Conservation (phyloP, 2,113 vertebrate species). For the Trichechus manatus region DNA sequence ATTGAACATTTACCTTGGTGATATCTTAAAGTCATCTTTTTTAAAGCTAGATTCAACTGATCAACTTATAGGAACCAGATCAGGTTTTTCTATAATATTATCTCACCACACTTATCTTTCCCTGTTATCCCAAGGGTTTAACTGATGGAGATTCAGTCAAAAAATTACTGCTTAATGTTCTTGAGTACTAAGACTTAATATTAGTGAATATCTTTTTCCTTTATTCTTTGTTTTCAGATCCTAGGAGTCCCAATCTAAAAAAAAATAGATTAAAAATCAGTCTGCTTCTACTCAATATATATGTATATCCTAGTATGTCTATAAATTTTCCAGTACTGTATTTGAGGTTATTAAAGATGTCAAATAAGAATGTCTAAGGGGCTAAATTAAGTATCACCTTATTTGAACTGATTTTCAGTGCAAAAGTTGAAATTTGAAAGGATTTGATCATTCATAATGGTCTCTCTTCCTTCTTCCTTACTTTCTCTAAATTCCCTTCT, state of each 20-base stretch:
- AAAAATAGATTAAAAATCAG: not conserved
- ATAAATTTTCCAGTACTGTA: not conserved
- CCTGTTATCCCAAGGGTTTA: not conserved
- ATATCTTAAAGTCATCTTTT: not conserved
- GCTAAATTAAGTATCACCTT: not conserved
- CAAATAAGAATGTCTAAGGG: not conserved
- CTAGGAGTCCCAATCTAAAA: not conserved
- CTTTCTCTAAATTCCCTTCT: not conserved
- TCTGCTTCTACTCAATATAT: not conserved
- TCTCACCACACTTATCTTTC: not conserved
- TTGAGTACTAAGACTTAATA: not conserved
- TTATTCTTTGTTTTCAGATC: slow-evolving; percentile 6
- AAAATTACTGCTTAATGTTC: not conserved
- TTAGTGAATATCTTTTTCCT: not conserved
- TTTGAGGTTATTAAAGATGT: not conserved
- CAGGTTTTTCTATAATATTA: not conserved
- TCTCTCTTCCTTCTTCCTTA: not conserved
- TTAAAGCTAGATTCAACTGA: not conserved
- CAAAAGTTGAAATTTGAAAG: not conserved
- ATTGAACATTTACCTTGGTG: not conserved
- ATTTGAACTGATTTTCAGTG: slow-evolving; percentile 13
- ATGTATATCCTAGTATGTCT: not conserved
- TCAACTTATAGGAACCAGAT: not conserved
- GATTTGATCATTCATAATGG: not conserved
- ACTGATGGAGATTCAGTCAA: not conserved